Evolutionary conservation across 2,888 invertebrate genomes (phyloP).

Genomic region (Melanophora roralis): DNA sequence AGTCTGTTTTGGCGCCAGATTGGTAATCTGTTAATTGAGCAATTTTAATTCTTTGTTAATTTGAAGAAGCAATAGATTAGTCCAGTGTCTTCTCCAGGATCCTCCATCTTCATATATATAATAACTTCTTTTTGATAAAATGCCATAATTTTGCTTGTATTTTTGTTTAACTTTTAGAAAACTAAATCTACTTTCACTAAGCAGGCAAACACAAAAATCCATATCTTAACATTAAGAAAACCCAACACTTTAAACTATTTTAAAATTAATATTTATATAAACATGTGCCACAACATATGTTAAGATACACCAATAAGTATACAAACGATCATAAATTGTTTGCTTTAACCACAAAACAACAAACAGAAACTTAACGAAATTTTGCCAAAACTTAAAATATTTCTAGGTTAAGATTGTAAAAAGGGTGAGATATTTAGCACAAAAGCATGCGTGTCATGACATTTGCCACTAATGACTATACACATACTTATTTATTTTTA

Average conservation of each 20-base stretch:
- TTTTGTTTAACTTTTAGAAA: too few species aligned
- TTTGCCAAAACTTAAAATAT: slow-evolving; percentile 38
- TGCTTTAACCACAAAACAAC: slow-evolving; percentile 18
- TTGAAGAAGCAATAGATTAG: too few species aligned
- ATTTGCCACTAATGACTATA: slow-evolving; percentile 61
- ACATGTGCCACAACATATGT: neutral
- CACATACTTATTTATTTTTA: slow-evolving; percentile 48
- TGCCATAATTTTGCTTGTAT: too few species aligned
- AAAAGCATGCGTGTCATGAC: slow-evolving; percentile 63
- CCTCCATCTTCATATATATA: too few species aligned
- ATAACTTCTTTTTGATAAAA: too few species aligned
- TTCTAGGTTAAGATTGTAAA: slow-evolving; percentile 55
- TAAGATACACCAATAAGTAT: slow-evolving; percentile 2
- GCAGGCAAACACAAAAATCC: too few species aligned
- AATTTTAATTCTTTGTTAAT: too few species aligned
- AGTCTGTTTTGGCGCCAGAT: too few species aligned
- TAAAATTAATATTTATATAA: neutral
- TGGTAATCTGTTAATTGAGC: too few species aligned
- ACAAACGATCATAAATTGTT: slow-evolving; percentile 32
- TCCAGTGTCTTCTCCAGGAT: too few species aligned
- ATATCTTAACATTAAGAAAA: too few species aligned
- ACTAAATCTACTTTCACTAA: too few species aligned
- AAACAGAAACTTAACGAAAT: slow-evolving; percentile 63
- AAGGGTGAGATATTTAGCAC: slow-evolving; percentile 62
- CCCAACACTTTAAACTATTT: neutral